Evolutionary conservation across 2,113 vertebrate species (phyloP), one percentile per base, ranked within the genome.

Genomic region (Serinus canaria): DNA sequence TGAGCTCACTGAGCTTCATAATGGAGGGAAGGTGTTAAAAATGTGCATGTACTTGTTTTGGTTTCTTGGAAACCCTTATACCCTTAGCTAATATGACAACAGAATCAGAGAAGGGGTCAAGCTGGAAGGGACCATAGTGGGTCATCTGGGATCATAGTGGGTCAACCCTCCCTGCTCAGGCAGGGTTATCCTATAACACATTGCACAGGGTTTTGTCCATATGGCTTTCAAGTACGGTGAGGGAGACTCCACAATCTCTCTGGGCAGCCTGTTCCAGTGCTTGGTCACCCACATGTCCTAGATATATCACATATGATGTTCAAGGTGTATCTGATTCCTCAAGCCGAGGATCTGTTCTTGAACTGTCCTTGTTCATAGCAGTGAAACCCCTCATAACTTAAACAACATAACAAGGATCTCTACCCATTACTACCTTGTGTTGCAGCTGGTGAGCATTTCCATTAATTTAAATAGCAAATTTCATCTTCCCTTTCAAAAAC

Each of bases 341-440:
- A 63, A 6, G 31, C 24, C 35, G 27, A 27, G 46, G 24, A 62
- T 11, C 22, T 62, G 14, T 25, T 6, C 33, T 91, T 80, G 30
- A 27, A 24, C 59, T 73, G 11, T 60, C 37, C 8, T 12, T 66
- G 33, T 52, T 89, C 44, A n/a, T 4, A 30, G n/a, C 19, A 24
- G 0, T 43, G 7, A 83, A 66, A 52, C 13, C 11, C 6, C 10
- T 27, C 15, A 33, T 87, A 77, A 69, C 33, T 31, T 56, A 59
- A 90, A n/a, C 27, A 43, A 13, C 12, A 1, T 41, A 19, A 41
- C 2, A 3, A 63, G 33, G 23, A 43, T 63, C 15, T 50, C 3
- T 60, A 6, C 6, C 6, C 0, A 1, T 69, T 66, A 22, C 15
- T 84, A n/a, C 28, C 11, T 73, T 6, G 0, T 66, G n/a, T 70